A percentile compares a stretch with the other conserved stretches of the same genome.
Conservation (phyloP, 2,113 vertebrate species). For the Elaphurus davidianus region DNA sequence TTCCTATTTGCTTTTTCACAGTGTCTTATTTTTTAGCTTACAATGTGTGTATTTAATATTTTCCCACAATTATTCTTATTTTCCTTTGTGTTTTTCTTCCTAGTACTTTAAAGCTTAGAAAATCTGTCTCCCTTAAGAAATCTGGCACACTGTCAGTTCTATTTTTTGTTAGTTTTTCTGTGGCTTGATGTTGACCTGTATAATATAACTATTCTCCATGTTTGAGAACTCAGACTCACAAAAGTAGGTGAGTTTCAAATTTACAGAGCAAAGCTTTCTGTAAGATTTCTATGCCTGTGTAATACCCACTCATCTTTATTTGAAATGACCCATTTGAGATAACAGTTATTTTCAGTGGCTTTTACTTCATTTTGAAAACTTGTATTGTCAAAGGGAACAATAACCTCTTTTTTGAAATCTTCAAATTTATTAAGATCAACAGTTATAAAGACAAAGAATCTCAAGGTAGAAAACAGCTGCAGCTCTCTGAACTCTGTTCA, state of each 20-base stretch:
- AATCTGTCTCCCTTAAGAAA: neutral
- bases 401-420: neutral
- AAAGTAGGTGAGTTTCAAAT: neutral
- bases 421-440: neutral
- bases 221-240: neutral
- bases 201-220: neutral
- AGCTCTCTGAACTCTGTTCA: neutral
- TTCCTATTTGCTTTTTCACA: neutral
- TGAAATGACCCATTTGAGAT: neutral
- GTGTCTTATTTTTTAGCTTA: neutral
- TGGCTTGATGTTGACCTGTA: neutral
- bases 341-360: neutral
- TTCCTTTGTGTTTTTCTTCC: neutral
- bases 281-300: neutral
- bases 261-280: neutral
- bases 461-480: neutral
- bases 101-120: neutral
- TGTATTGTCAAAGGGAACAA: neutral
- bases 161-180: neutral
- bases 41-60: neutral
- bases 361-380: neutral
- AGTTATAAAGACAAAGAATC: neutral
- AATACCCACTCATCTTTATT: neutral
- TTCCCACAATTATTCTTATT: neutral
- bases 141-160: neutral